Evolutionary conservation across 2,113 vertebrate species (phyloP).

Genomic region (Amblyornis subalaris): DNA sequence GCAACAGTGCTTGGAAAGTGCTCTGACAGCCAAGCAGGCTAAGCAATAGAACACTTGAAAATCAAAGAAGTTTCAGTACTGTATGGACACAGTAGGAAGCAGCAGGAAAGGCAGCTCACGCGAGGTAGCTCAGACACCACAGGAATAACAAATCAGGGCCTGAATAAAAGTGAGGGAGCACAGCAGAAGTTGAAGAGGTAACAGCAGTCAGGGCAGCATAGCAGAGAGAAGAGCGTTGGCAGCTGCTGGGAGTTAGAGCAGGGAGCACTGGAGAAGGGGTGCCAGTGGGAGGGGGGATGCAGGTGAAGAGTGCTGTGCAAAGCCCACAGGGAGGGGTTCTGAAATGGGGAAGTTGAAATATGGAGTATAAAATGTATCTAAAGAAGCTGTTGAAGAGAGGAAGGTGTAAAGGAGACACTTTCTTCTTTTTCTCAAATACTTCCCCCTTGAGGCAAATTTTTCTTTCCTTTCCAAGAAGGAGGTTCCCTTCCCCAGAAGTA

Average conservation of each 20-base stretch:
- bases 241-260: not conserved
- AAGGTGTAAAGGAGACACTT: not conserved
- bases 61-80: not conserved
- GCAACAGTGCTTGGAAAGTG: not conserved
- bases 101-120: not conserved
- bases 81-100: not conserved
- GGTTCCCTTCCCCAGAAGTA: not conserved
- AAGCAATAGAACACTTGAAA: not conserved
- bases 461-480: not conserved
- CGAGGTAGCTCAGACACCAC: not conserved
- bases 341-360: not conserved
- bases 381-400: not conserved
- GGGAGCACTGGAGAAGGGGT: not conserved
- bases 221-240: not conserved
- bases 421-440: not conserved
- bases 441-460: not conserved
- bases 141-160: not conserved
- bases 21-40: not conserved
- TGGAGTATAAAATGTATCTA: not conserved
- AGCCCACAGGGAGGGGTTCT: not conserved
- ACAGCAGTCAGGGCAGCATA: accelerated
- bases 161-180: not conserved
- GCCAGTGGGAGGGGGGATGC: not conserved
- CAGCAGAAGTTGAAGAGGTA: not conserved
- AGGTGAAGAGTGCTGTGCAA: not conserved